Conservation (phyloP, 2,113 vertebrate species). For the Opisthocomus hoazin region DNA sequence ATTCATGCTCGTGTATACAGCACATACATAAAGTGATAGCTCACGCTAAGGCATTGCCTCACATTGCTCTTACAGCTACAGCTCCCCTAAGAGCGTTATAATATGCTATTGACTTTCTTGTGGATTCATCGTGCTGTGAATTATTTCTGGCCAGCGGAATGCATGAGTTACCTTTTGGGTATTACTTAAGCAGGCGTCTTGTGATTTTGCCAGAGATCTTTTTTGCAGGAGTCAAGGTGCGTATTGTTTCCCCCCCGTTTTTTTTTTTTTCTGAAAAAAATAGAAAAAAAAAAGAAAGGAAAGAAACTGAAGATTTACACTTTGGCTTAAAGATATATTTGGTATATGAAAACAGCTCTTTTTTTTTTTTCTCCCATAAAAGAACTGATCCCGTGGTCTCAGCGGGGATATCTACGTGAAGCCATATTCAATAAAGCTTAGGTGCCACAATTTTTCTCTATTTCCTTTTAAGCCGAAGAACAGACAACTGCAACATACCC, state of each 20-base stretch:
- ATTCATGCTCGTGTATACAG: conserved; percentile 42
- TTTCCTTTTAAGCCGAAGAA: conserved; percentile 1
- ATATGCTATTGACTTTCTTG: conserved; percentile 55
- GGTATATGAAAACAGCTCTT: conserved; percentile 17
- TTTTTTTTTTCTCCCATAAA: conserved; percentile 1
- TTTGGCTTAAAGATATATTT: conserved; percentile 33
- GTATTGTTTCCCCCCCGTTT: conserved; percentile 55
- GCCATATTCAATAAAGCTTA: conserved; percentile 10
- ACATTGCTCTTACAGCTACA: conserved; percentile 48
- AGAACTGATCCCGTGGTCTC: background rate
- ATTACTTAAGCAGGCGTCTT: conserved; percentile 65
- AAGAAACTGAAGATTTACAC: conserved; percentile 44
- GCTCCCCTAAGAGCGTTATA: conserved; percentile 64
- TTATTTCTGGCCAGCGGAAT: conserved; percentile 70
- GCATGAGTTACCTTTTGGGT: conserved; percentile 62
- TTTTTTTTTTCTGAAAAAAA: background rate
- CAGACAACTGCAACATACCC: background rate
- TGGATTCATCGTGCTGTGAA: conserved; percentile 65
- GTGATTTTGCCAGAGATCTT: conserved; percentile 69
- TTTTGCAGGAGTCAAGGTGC: conserved; percentile 71
- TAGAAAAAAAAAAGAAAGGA: background rate
- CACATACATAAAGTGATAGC: conserved; percentile 34
- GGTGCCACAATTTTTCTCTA: conserved; percentile 11
- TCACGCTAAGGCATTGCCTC: conserved; percentile 45
- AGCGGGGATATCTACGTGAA: background rate